These are phyloP conservation scores for Lepus townsendii DNA, from an alignment of 2,797 vertebrate species.

Conservation along the genomic window DNA sequence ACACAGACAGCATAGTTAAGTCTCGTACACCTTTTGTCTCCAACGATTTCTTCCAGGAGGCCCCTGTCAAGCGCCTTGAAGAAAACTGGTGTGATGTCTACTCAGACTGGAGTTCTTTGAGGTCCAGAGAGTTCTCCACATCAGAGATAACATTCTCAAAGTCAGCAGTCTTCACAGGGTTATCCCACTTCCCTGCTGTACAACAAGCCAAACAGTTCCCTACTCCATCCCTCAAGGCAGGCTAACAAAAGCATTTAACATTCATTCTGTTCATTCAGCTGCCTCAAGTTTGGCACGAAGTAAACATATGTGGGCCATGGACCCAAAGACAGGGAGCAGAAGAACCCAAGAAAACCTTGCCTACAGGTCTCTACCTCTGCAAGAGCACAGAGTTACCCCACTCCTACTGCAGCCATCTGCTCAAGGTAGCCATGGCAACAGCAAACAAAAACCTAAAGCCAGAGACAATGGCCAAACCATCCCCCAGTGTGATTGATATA, in stretches of 20 bases:
- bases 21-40: constrained; percentile 15
- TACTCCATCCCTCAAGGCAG: constrained; percentile 47
- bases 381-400: not conserved
- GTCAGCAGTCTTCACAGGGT: not conserved
- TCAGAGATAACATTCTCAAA: constrained; percentile 64
- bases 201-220: constrained; percentile 27
- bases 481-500: not conserved
- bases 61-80: not conserved
- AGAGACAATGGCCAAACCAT: not conserved
- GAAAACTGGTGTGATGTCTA: not conserved
- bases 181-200: constrained; percentile 29
- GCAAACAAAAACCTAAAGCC: constrained; percentile 51
- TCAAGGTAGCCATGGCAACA: not conserved
- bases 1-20: constrained; percentile 8
- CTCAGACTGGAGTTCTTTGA: constrained; percentile 35
- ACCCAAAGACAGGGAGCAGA: constrained; percentile 39
- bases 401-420: not conserved
- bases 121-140: constrained; percentile 9
- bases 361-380: not conserved
- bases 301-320: constrained; percentile 32
- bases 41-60: constrained; percentile 2
- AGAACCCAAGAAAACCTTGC: constrained; percentile 34
- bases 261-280: constrained; percentile 63
- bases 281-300: constrained; percentile 47
- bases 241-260: constrained; percentile 67